A percentile compares a stretch with the other conserved stretches of the same genome.
Conservation (phyloP, 2,888 invertebrate genomes). For the Brachyptera putata region DNA sequence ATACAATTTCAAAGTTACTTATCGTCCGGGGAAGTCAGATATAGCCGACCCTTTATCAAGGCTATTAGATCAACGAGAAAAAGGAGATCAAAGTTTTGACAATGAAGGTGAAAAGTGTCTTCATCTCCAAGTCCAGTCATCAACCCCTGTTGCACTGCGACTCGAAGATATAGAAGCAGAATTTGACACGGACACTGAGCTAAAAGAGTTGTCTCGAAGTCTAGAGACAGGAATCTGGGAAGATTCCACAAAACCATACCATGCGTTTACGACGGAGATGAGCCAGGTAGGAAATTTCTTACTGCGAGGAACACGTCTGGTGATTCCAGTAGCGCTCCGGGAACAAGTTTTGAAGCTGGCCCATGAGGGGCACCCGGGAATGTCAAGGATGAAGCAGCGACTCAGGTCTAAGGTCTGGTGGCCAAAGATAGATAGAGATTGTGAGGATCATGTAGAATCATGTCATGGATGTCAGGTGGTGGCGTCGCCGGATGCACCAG, state of each 20-base stretch:
- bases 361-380: not conserved
- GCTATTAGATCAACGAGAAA: no score
- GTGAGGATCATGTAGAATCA: not conserved
- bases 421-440: not conserved
- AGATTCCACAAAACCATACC: not conserved
- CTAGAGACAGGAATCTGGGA: not conserved
- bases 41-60: no score
- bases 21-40: no score
- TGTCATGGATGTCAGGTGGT: conserved; percentile 31
- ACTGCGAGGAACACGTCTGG: not conserved
- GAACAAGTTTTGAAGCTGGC: not conserved
- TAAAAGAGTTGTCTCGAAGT: not conserved
- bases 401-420: conserved; percentile 31
- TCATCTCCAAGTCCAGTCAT: not conserved
- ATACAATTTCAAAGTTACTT: no score
- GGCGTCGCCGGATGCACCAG: conserved; percentile 23
- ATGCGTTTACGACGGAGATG: not conserved
- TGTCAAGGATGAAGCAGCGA: not conserved
- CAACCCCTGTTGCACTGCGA: not conserved
- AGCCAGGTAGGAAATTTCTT: not conserved
- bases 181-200: not conserved
- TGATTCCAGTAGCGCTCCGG: not conserved
- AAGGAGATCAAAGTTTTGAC: not conserved
- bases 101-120: not conserved
- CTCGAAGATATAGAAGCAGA: not conserved